Base-by-base conservation (phyloP, 2,888 invertebrate genomes). In the Caenorhabditis sp. region DNA sequence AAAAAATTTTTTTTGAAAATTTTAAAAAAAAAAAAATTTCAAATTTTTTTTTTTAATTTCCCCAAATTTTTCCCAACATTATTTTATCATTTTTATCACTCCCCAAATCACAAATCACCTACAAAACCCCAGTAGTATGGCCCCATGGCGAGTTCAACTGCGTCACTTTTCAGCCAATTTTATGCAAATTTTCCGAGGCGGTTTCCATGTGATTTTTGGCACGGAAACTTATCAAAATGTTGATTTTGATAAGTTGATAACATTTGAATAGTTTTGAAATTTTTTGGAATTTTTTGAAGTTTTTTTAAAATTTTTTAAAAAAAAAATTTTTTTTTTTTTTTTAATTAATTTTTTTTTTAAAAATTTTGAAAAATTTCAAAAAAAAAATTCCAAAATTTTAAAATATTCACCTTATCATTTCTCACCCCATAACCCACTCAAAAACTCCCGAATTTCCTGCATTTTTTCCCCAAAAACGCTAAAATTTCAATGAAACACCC, bases 1-100 rank as follows among this genome's bases (percentile, higher is more conserved):
- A 53, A 53, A 32, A 53, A 13, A 15, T 47, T 62, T 64, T 51
- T 64, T 50, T 51, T 64, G 11, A 28, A 20, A 50, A 51, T 24
- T 61, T 61, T 44, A 26, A 5, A 61, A 61, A 28, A 61, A 18
- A 9, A 61, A 61, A 18, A 47, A 47, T 60, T 60, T 37, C 20
- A 11, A 40, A 40, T 11, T 40, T 40, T 40, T 40, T 40, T 40
- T 40, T 40, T 13, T 13, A 40, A 40, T 40, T 18, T 18, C 6
- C 47, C n/a, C n/a, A n/a, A n/a, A n/a, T n/a, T n/a, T n/a, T n/a
- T n/a, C n/a, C n/a, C n/a, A n/a, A n/a, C 32, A 13, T 40, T 40
- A 40, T 40, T 13, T 40, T 8, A 40, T 40, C 6, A 13, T 13
- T 13, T 13, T 40, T 15, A 40, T 32, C 32, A 32, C 32, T 32